Conservation (phyloP, 2,888 invertebrate species). For the Nymphalis c-album region DNA sequence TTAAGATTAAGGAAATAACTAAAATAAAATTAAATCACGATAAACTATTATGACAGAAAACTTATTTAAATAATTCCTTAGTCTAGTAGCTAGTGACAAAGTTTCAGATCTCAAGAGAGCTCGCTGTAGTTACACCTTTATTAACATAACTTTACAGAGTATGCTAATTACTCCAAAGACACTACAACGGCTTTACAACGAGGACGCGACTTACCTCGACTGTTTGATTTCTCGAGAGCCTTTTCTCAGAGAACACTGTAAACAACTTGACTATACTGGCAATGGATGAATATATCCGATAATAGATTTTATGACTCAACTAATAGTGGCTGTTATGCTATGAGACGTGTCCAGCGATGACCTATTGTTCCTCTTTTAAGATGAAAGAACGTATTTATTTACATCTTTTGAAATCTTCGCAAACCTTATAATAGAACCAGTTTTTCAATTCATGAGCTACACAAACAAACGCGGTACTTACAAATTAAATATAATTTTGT, state of each 20-base stretch:
- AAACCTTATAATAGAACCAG: constrained; percentile 1
- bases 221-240: constrained; percentile 48
- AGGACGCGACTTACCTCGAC: constrained; percentile 39
- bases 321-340: constrained; percentile 16
- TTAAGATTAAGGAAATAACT: too few relatives aligned
- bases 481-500: too few relatives aligned
- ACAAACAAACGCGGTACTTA: too few relatives aligned
- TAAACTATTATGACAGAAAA: too few relatives aligned
- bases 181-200: constrained; percentile 44
- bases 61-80: too few relatives aligned
- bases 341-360: constrained; percentile 6
- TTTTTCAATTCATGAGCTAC: neutral
- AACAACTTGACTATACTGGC: constrained; percentile 44
- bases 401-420: constrained; percentile 11
- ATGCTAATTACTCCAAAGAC: constrained; percentile 60
- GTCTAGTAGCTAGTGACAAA: too few relatives aligned
- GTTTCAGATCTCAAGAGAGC: neutral
- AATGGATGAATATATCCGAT: constrained; percentile 30
- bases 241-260: constrained; percentile 41
- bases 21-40: too few relatives aligned
- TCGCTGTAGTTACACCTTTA: constrained; percentile 34
- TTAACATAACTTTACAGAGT: constrained; percentile 45
- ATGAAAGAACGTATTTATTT: constrained; percentile 32
- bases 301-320: neutral
- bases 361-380: constrained; percentile 32